Base-by-base conservation (phyloP, 92 coral and sea anemone species). In the Heteractis magnifica region DNA sequence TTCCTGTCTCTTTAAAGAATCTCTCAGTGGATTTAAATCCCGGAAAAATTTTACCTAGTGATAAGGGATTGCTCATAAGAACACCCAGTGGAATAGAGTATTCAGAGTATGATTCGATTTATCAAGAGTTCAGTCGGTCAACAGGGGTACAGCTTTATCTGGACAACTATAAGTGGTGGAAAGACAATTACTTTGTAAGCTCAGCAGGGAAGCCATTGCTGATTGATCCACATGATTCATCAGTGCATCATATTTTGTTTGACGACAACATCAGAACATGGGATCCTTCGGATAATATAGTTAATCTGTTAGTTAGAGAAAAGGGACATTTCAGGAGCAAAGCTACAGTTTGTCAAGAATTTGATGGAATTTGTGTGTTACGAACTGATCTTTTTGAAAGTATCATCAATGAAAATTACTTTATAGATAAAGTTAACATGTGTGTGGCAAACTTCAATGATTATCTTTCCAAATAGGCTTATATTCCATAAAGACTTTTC, bases 211-310 rank as follows among this genome's bases (percentile, higher is more conserved):
- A 93, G 51, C 97, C 97, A 12, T 18, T 93, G 71, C 72, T 93
- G 49, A 78, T 91, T 65, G 90, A 93, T 19, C 89, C 84, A 2
- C n/a, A 14, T 41, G 94, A 93, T 52, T 72, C 55, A 1, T 80
- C 90, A 72, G 91, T 88, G 8, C 97, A 93, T 51, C 97, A 93
- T 71, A 89, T 93, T 56, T 73, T 93, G 83, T 93, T 93, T 87
- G 97, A 93, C 72, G 97, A 93, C 58, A 93, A 93, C 75, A 89
- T 93, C 73, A 91, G 97, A 14, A 70, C 93, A 16, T 91, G 92
- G 94, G 87, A 92, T 51, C 93, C 94, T 10, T 81, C 55, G 20
- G 90, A 93, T 55, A 93, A 94, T 58, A 91, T 93, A 68, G 87
- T 93, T 41, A 86, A 92, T 62, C 81, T 86, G 75, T 18, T 85